phyloP scores from a whole-genome alignment of 92 coral and sea anemone genomes.

The Phenganax stokvisi region DNA sequence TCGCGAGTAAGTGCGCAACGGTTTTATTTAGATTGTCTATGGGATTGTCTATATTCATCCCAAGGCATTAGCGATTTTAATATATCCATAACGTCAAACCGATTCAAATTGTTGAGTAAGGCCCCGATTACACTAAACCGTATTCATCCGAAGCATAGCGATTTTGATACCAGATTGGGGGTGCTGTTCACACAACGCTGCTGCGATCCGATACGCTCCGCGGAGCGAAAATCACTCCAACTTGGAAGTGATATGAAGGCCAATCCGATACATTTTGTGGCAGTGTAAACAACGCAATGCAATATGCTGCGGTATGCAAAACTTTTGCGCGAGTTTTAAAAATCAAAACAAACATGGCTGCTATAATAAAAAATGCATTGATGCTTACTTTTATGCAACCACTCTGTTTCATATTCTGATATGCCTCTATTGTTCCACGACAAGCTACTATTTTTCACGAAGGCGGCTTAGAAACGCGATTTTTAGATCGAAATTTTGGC shows the following conservation, averaged over 20 bases:
- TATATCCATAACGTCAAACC: too few species aligned
- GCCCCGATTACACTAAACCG: conserved; percentile 44
- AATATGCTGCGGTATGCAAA: conserved; percentile 1
- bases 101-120: too few species aligned
- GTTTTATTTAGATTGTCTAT: too few species aligned
- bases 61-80: too few species aligned
- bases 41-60: too few species aligned
- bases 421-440: not conserved
- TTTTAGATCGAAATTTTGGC: not conserved
- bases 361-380: conserved; percentile 7
- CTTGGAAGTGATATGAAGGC: conserved; percentile 46
- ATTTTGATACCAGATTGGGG: conserved; percentile 37
- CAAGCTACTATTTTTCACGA: not conserved
- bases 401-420: conserved; percentile 15
- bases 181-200: conserved; percentile 35
- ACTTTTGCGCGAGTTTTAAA: conserved; percentile 21
- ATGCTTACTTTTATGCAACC: conserved; percentile 13
- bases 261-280: conserved; percentile 41
- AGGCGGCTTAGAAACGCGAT: not conserved
- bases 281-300: conserved; percentile 27
- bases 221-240: conserved; percentile 42
- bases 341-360: not conserved
- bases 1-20: too few species aligned
- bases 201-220: conserved; percentile 39
- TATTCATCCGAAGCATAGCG: conserved; percentile 38